Conservation (phyloP, 2,797 vertebrate genomes). For the Sparidentex hasta region DNA sequence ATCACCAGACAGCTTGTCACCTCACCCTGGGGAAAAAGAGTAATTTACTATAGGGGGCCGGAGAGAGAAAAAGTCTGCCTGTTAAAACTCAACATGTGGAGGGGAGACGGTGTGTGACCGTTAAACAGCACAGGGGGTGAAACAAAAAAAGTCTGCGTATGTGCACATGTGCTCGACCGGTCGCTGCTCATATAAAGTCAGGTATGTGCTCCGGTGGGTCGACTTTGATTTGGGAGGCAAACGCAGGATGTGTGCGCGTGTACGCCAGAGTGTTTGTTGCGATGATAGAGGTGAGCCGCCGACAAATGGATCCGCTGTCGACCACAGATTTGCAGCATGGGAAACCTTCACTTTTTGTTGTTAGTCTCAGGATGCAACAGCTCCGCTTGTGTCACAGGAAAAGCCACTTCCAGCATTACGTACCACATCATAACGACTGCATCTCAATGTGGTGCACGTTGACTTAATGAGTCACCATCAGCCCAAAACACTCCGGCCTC, state of each 20-base stretch:
- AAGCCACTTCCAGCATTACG: constrained; percentile 51
- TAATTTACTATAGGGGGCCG: constrained; percentile 47
- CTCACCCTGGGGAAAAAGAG: constrained; percentile 48
- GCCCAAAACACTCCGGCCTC: constrained; percentile 13
- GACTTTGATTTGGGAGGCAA: constrained; percentile 37
- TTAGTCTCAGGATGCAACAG: constrained; percentile 33
- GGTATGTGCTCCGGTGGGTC: constrained; percentile 18
- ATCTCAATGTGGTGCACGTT: constrained; percentile 16
- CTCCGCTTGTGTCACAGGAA: constrained; percentile 41
- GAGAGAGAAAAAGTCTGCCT: constrained; percentile 48
- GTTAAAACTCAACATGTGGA: constrained; percentile 68
- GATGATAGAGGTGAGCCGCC: constrained; percentile 63
- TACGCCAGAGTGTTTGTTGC: constrained; percentile 26
- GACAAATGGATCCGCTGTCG: constrained; percentile 57
- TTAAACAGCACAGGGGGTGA: constrained; percentile 61
- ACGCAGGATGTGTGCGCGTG: constrained; percentile 32
- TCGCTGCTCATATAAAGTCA: constrained; percentile 42
- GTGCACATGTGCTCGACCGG: constrained; percentile 40
- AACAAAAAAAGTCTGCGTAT: constrained; percentile 5
- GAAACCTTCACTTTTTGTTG: constrained; percentile 46
- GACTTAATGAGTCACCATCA: constrained; percentile 57
- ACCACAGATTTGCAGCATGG: constrained; percentile 24
- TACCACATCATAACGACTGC: constrained; percentile 37
- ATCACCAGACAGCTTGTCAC: constrained; percentile 49
- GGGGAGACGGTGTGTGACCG: constrained; percentile 17